Percentiles rank a stretch among this genome's conserved stretches.
Conservation (phyloP, 2,797 vertebrate genomes). For the Amniataba percoides region DNA sequence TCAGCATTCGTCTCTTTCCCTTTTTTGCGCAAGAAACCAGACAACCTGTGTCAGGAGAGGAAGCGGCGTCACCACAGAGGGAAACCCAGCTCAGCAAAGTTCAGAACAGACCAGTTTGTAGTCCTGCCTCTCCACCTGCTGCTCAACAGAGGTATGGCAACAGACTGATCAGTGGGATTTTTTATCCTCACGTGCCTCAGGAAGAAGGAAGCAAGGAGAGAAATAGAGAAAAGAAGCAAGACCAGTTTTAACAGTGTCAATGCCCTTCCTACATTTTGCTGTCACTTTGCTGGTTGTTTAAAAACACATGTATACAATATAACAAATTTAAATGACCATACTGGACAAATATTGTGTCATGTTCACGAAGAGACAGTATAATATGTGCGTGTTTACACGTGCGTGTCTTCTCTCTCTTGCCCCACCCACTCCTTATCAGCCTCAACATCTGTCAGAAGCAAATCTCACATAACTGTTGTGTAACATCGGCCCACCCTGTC, state of each 20-base stretch:
- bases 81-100: background rate
- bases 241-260: background rate
- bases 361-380: background rate
- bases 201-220: background rate
- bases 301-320: background rate
- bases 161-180: background rate
- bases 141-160: constrained; percentile 44
- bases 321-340: background rate
- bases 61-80: background rate
- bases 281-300: background rate
- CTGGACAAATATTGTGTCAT: background rate
- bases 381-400: constrained; percentile 10
- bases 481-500: constrained; percentile 1
- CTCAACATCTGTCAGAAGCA: constrained; percentile 33
- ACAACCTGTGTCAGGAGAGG: background rate
- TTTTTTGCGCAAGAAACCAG: background rate
- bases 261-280: background rate
- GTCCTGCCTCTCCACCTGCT: constrained; percentile 62
- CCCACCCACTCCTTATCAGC: constrained; percentile 36
- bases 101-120: constrained; percentile 3
- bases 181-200: background rate
- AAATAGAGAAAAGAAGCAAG: background rate
- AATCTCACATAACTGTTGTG: constrained; percentile 22
- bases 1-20: background rate
- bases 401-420: background rate